Conservation (phyloP, 2,797 vertebrate species). For the Sibirionetta formosa region DNA sequence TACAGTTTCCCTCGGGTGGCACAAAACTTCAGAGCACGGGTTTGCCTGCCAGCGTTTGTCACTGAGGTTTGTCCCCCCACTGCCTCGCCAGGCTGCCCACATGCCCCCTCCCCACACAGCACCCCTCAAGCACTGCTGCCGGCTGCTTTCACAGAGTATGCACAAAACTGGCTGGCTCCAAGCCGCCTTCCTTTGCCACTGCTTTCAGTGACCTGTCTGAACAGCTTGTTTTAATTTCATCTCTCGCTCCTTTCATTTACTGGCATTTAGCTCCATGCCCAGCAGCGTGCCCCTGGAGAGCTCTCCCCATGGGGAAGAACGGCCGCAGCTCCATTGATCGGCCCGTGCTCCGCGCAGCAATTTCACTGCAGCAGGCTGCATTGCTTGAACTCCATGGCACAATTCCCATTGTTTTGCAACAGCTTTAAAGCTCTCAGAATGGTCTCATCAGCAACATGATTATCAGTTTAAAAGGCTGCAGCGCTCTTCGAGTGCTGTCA, state of each 20-base stretch:
- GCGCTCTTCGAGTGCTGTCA: neutral
- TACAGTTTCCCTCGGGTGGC: neutral
- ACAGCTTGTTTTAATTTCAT: neutral
- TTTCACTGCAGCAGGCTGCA: neutral
- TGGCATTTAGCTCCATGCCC: neutral
- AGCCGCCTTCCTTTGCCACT: neutral
- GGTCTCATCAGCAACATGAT: conserved; percentile 21
- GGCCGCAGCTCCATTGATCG: neutral
- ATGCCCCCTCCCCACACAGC: neutral
- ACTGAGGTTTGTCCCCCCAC: rapidly evolving
- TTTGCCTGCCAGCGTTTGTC: neutral
- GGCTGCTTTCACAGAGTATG: neutral
- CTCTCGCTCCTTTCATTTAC: neutral
- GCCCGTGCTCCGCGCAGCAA: neutral
- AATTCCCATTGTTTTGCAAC: conserved; percentile 47
- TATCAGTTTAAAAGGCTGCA: conserved; percentile 22
- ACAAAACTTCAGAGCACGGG: neutral
- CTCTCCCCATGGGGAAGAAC: conserved; percentile 24
- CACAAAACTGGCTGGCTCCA: neutral
- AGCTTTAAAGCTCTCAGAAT: conserved; percentile 23
- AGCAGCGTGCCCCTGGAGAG: neutral
- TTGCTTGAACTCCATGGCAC: neutral
- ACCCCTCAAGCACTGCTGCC: neutral
- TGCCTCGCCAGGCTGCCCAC: neutral
- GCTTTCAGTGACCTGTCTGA: neutral